Conservation (phyloP, 1,140 invertebrate genomes). For the Neodiprion virginianus region DNA sequence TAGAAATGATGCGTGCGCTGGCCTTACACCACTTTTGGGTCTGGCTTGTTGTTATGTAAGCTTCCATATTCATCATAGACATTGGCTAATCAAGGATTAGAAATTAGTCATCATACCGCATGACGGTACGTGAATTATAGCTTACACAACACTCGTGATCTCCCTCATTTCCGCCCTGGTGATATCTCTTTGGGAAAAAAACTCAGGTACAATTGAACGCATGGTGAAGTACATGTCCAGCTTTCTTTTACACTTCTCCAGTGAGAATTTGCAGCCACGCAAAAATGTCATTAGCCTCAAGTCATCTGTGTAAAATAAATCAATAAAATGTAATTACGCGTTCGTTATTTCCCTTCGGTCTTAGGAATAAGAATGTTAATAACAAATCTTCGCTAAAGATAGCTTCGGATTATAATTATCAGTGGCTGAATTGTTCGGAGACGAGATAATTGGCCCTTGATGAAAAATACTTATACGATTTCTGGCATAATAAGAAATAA, state of each 20-base stretch:
- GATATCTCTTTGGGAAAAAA: constrained; percentile 80
- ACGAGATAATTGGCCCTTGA: not conserved
- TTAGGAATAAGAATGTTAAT: not conserved
- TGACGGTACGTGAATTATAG: not conserved
- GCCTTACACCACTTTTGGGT: no score
- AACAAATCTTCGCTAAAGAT: constrained; percentile 8
- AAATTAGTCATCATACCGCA: no score
- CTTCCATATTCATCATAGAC: no score
- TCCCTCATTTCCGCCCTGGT: constrained; percentile 73
- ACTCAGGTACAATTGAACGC: constrained; percentile 82
- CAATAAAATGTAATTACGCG: constrained; percentile 14
- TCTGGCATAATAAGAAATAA: constrained; percentile 7
- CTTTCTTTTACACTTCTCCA: constrained; percentile 83
- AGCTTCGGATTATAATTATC: not conserved
- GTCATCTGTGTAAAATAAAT: constrained; percentile 66
- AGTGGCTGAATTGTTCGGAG: not conserved
- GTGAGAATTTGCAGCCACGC: constrained; percentile 81
- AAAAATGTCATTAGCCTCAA: constrained; percentile 77
- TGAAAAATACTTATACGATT: constrained; percentile 8
- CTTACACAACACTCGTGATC: constrained; percentile 75
- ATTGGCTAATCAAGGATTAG: no score
- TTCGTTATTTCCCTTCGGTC: constrained; percentile 9
- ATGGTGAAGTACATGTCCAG: constrained; percentile 86
- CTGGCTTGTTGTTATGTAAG: no score
- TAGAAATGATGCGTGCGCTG: no score